phyloP scores from a whole-genome alignment of 2,797 vertebrate species.

The Remorina albescens region DNA sequence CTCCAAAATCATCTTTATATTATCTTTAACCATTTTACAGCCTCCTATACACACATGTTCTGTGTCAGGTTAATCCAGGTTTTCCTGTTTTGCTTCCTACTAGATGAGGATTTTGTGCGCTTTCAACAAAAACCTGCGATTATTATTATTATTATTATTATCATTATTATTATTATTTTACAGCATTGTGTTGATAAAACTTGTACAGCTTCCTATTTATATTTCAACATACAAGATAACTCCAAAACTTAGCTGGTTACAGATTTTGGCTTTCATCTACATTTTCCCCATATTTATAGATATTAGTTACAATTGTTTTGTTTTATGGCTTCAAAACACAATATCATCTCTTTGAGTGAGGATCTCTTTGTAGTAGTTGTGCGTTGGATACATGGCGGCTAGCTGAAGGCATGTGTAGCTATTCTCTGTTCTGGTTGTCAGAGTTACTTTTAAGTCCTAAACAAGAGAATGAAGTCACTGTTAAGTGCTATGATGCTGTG shows the following conservation, averaged over 20 bases:
- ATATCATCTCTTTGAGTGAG: slow-evolving; percentile 4
- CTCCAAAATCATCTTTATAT: slow-evolving; percentile 20
- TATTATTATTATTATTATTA: neutral
- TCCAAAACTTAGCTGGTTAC: slow-evolving; percentile 30
- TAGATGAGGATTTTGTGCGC: slow-evolving; percentile 5
- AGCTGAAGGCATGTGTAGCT: slow-evolving; percentile 49
- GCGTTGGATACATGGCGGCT: slow-evolving; percentile 65
- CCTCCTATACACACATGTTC: neutral
- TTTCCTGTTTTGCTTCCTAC: neutral
- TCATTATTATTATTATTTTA: slow-evolving; percentile 6
- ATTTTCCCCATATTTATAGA: slow-evolving; percentile 23
- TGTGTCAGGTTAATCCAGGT: slow-evolving; percentile 17
- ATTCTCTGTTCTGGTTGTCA: neutral
- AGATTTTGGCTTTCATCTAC: neutral
- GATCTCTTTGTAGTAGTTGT: slow-evolving; percentile 53
- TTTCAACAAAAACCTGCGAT: slow-evolving; percentile 28
- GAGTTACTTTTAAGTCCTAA: slow-evolving; percentile 5
- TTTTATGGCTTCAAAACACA: slow-evolving; percentile 64
- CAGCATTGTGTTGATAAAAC: slow-evolving; percentile 31
- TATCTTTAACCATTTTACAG: neutral
- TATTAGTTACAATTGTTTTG: slow-evolving; percentile 38
- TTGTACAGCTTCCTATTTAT: slow-evolving; percentile 12
- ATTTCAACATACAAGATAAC: slow-evolving; percentile 23
- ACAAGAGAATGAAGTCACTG: neutral
- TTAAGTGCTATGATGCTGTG: slow-evolving; percentile 45